These are phyloP conservation scores for Chitala chitala DNA, from an alignment of 2,113 vertebrate genomes.

Conservation along the genomic window DNA sequence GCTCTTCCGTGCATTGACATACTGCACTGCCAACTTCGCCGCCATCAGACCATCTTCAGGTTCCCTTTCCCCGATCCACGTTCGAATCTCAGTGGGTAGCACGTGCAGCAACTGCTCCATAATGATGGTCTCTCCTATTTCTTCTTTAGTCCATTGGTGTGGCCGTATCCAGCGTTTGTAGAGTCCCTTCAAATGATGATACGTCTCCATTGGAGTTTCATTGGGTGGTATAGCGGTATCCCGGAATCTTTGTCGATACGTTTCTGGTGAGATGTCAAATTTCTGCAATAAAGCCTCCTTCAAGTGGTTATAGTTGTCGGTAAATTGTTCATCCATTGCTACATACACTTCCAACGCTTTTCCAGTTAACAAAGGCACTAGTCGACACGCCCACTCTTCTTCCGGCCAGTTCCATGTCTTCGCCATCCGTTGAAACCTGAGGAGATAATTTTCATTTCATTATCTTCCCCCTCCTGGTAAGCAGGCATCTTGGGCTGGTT, in stretches of 20 bases:
- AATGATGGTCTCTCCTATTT: background rate
- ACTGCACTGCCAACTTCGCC: background rate
- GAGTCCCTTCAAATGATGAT: background rate
- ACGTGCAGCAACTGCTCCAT: background rate
- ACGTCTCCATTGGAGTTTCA: background rate
- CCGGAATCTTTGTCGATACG: background rate
- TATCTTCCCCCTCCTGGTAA: background rate
- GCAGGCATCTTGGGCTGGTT: background rate
- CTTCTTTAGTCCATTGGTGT: background rate
- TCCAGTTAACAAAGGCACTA: background rate
- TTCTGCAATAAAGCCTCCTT: background rate
- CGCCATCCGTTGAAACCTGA: background rate
- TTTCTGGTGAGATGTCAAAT: background rate
- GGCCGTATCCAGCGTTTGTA: background rate
- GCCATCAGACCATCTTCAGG: background rate
- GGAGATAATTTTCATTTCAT: slow-evolving; percentile 5
- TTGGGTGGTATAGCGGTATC: background rate
- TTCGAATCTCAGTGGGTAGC: background rate
- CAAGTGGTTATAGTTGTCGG: background rate
- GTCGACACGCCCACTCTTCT: background rate
- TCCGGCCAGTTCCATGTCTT: background rate
- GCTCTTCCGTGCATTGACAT: background rate
- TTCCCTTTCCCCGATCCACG: slow-evolving; percentile 11
- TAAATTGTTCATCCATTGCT: background rate
- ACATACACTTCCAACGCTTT: background rate